Base-by-base conservation (phyloP, 1,140 invertebrate genomes). In the Drosophila sproati region DNA sequence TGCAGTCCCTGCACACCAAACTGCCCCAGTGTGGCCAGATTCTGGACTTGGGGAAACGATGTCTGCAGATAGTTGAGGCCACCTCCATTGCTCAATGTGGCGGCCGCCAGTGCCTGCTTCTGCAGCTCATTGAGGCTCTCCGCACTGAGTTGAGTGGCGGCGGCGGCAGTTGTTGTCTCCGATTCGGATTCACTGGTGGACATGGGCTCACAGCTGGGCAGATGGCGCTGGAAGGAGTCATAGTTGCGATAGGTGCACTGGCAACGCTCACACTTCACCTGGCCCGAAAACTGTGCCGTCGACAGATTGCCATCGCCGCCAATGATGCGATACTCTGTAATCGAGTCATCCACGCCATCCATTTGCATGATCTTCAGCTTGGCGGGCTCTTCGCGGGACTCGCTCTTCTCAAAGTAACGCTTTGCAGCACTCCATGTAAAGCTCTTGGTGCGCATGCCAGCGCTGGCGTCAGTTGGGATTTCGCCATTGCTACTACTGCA, bases 231-330 rank as follows among this genome's bases (percentile, higher is more conserved):
- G 85, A 96, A 98, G 77, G 97, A 98, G 54, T 96, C 95, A 75
- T 95, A 95, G 7, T 97, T 98, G 83, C 98, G 94, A 91, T 98
- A 99, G 3, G 97, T 96, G 80, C 97, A 96, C 80, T 97, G 96
- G 91, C 98, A 99, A 59, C 96, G 94, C 73, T 96, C 95, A 93
- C 98, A 98, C 79, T 96, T 97, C 0, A 98, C 97, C 12, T 97
- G 96, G 94, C 95, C 43, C 91, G 92, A 82, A 37, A 93, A 92
- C n/a, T 93, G 93, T 10, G 94, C 94, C 37, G 94, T 90, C 2
- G 83, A 80, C 5, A 83, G 35, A 32, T 89, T 83, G 2, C 80
- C 83, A 34, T 88, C 85, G 5, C 79, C 69, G 1, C 63, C 63
- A 51, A 91, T 81, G 37, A 93, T 83, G 80, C 94, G 73, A 68